Evolutionary conservation across 2,888 invertebrate genomes (phyloP), one percentile per base, ranked within the genome.

Genomic region (Lithophane ornitopus): DNA sequence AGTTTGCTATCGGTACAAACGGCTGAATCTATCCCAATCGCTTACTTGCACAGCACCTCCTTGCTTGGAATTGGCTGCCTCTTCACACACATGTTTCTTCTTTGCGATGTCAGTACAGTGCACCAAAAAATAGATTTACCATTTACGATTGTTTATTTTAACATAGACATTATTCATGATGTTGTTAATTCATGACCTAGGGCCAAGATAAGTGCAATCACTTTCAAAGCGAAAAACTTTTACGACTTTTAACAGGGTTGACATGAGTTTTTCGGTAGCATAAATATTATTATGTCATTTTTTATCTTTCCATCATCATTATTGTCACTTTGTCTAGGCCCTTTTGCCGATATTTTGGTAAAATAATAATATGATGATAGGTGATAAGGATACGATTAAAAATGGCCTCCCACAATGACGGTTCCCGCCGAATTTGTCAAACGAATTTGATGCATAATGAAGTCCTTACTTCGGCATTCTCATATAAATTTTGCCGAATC

Each of bases 1-100:
- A 14, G 34, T 65, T 65, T 19, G 28, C 19, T 56, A 49, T 52
- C 49, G n/a, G n/a, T 61, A 49, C 39, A 65, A 76, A 58, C 4
- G 44, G 59, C 19, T 28, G 19, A 54, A 70, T 41, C 39, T 22
- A 46, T 54, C 56, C 56, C 49, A 49, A 61, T 70, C 56, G 52
- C 56, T 76, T 81, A 59, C 71, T 62, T 34, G 58, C 75, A 46
- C 75, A 46, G 54, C 28, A 49, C 2, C 28, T 41, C 41, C 65
- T 69, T 76, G 52, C 39, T 49, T 58, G 81, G 52, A 81, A 76
- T 82, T 66, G 82, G 61, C 49, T 72, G 26, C 68, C 46, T 49
- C 49, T 65, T 39, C 28, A 76, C 69, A 52, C 19, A n/a, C 34
- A 26, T 34, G 49, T 66, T 69, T 22, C 7, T 56, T 41, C 34